phyloP scores from a whole-genome alignment of 2,888 invertebrate species.

The Ditylenchus weischeri region DNA sequence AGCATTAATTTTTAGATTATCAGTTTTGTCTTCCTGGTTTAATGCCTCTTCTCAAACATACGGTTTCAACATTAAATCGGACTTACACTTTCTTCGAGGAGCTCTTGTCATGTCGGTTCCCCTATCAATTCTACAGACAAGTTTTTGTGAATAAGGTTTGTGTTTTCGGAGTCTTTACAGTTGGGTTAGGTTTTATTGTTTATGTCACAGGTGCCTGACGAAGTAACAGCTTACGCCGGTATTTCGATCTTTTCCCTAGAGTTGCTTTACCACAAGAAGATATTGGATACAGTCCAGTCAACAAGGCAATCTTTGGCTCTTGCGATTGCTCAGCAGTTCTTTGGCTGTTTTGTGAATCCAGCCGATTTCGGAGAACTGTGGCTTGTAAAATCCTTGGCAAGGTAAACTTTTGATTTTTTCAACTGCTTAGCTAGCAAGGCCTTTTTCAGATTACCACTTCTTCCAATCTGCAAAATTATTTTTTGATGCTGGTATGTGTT shows the following conservation, averaged over 20 bases:
- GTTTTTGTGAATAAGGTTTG: constrained; percentile 89
- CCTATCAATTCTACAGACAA: constrained; percentile 93
- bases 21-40: constrained; percentile 88
- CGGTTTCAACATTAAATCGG: constrained; percentile 67
- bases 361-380: constrained; percentile 95
- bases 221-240: constrained; percentile 85
- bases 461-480: constrained; percentile 50
- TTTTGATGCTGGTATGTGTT: constrained; percentile 50
- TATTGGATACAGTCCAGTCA: constrained; percentile 54
- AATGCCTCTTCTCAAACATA: constrained; percentile 81
- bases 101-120: constrained; percentile 83
- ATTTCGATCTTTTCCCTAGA: constrained; percentile 72
- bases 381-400: constrained; percentile 64
- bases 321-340: constrained; percentile 96
- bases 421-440: too few relatives aligned
- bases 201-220: constrained; percentile 70
- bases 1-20: constrained; percentile 64
- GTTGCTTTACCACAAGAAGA: constrained; percentile 60
- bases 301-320: constrained; percentile 84
- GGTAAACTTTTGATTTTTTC: too few relatives aligned
- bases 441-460: constrained; percentile 66
- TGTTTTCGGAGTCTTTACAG: not conserved
- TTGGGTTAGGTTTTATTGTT: constrained; percentile 15
- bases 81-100: constrained; percentile 94
- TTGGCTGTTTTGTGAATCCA: constrained; percentile 94